phyloP scores from a whole-genome alignment of 2,113 vertebrate species.

The Mionectes macconnelli region DNA sequence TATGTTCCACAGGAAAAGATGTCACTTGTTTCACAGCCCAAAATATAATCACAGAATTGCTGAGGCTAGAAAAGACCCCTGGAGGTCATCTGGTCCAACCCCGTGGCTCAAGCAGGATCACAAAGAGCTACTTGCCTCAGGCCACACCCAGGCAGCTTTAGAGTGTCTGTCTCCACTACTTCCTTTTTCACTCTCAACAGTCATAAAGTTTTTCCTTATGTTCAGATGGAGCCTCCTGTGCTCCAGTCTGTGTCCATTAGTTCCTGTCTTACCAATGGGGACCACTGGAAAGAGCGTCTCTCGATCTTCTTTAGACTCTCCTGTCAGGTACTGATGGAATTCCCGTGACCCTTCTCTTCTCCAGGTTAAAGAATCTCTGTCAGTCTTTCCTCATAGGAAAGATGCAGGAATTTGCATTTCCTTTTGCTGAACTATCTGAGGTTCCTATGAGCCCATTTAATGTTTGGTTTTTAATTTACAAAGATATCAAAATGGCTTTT shows the following conservation, averaged over 20 bases:
- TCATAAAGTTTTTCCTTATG: background rate
- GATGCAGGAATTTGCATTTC: background rate
- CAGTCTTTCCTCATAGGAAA: background rate
- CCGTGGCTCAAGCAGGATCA: background rate
- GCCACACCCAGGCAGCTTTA: background rate
- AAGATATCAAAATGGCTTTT: background rate
- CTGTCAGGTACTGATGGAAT: background rate
- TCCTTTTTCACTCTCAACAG: background rate
- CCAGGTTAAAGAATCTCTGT: background rate
- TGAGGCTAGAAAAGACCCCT: background rate
- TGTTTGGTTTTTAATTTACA: background rate
- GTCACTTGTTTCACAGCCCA: background rate
- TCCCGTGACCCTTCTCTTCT: background rate
- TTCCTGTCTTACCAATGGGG: background rate
- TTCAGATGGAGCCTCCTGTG: rapidly evolving
- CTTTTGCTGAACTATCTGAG: background rate
- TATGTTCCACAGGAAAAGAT: background rate
- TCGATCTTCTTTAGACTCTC: background rate
- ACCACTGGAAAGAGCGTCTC: background rate
- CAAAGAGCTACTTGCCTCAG: background rate
- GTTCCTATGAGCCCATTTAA: background rate
- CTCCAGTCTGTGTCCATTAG: background rate
- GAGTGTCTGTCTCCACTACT: background rate
- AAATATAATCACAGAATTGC: background rate
- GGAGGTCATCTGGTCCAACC: background rate